Evolutionary conservation across 2,888 invertebrate species (phyloP), one percentile per base, ranked within the genome.

Genomic region (Altica lythri): DNA sequence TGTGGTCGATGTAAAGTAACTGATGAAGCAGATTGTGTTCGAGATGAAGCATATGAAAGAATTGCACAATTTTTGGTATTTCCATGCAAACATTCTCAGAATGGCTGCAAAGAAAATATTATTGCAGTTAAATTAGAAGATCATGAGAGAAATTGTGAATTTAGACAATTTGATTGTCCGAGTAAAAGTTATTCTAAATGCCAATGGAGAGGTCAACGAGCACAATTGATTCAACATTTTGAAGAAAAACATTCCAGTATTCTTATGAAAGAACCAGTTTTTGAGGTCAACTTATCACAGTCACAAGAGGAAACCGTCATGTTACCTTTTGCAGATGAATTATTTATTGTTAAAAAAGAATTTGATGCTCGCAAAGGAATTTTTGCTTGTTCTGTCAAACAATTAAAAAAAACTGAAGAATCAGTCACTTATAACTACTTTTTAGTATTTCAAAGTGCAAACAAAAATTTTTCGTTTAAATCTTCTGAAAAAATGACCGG

Each of bases 1-100:
- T 74, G 73, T 54, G 72, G 73, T 2, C 62, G 73, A 17, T 73
- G 73, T 43, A 48, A 63, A 14, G 18, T 59, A 0, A 55, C 60
- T 14, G 62, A 65, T 13, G 62, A 62, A 22, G 57, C 47, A 8
- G 57, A 60, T 8, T 62, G 50, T 34, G 10, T 66, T 3, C 61
- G 66, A 9, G 68, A 71, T 51, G 56, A 58, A 27, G 63, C 63
- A 1, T 74, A 69, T 34, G 73, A 74, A 64, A 52, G 52, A 16
- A 48, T 72, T 1, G 68, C 69, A 1, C 58, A 67, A 46, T 64
- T 66, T 48, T 47, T 73, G 4, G 48, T 57, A 8, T 74, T 73
- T 51, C 70, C 72, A 4, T 74, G 74, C 47, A 59, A 59, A 9
- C 62, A 68, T 42, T 37, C 62, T n/a, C 37, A 53, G 1, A 59